These are phyloP conservation scores for Gerris lacustris DNA, from an alignment of 2,888 invertebrate genomes.

Conservation along the genomic window DNA sequence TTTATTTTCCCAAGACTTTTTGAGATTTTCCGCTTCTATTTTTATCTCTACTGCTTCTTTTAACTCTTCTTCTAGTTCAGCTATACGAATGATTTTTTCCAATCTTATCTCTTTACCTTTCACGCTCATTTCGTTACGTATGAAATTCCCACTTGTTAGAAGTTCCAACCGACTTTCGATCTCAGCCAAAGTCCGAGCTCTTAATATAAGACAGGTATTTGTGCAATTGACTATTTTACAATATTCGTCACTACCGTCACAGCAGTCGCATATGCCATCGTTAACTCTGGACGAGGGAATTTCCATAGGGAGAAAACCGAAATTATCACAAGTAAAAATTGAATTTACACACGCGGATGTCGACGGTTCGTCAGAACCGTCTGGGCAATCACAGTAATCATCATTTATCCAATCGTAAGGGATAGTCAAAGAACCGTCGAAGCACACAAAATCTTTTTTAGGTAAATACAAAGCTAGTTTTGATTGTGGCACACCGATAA, in stretches of 20 bases:
- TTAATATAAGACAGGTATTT: conserved; percentile 71
- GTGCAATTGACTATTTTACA: conserved; percentile 46
- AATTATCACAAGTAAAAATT: conserved; percentile 72
- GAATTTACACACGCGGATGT: conserved; percentile 81
- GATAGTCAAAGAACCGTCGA: conserved; percentile 74
- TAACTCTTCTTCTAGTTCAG: conserved; percentile 1
- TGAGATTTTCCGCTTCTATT: background rate
- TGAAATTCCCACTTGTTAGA: conserved; percentile 63
- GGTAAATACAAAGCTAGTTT: conserved; percentile 52
- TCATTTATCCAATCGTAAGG: conserved; percentile 72
- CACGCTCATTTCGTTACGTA: conserved; percentile 58
- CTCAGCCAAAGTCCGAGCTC: conserved; percentile 58
- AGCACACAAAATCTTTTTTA: conserved; percentile 69
- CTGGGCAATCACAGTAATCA: conserved; percentile 87
- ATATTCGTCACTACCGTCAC: conserved; percentile 86
- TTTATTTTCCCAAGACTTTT: background rate
- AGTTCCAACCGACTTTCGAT: conserved; percentile 61
- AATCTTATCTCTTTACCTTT: conserved; percentile 61
- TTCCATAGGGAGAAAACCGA: conserved; percentile 60
- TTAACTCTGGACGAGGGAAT: conserved; percentile 77
- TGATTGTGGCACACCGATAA: background rate
- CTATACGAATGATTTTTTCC: conserved; percentile 43
- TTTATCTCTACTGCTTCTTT: background rate
- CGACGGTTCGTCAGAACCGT: conserved; percentile 75
- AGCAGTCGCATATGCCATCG: conserved; percentile 87